phyloP scores from a whole-genome alignment of 2,113 vertebrate genomes.

The Sciurus niger region DNA sequence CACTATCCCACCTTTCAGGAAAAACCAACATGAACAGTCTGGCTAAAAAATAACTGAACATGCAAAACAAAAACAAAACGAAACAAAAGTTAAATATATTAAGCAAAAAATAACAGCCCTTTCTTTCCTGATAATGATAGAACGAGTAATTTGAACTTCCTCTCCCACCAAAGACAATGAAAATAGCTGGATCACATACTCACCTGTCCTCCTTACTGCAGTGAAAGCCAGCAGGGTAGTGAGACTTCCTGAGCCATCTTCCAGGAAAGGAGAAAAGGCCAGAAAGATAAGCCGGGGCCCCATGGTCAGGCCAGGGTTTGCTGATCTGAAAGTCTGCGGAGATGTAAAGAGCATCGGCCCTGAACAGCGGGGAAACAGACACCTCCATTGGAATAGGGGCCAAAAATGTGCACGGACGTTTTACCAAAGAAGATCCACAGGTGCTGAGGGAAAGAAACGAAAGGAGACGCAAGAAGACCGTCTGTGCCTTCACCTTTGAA shows the following conservation, averaged over 20 bases:
- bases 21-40: background rate
- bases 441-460: background rate
- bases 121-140: background rate
- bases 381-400: background rate
- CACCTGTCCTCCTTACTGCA: background rate
- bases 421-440: background rate
- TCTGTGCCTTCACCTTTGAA: background rate
- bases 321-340: background rate
- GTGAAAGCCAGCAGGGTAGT: background rate
- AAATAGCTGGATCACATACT: background rate
- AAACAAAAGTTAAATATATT: background rate
- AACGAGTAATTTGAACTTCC: background rate
- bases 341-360: too few relatives aligned
- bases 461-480: background rate
- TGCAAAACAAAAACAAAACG: background rate
- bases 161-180: background rate
- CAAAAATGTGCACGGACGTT: background rate
- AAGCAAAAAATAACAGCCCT: background rate
- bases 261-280: background rate
- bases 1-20: background rate
- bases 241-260: background rate
- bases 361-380: background rate
- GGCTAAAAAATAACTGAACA: background rate
- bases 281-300: background rate
- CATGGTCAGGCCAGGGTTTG: background rate